Conservation (phyloP, 2,797 vertebrate species). For the Hemitrygon akajei region DNA sequence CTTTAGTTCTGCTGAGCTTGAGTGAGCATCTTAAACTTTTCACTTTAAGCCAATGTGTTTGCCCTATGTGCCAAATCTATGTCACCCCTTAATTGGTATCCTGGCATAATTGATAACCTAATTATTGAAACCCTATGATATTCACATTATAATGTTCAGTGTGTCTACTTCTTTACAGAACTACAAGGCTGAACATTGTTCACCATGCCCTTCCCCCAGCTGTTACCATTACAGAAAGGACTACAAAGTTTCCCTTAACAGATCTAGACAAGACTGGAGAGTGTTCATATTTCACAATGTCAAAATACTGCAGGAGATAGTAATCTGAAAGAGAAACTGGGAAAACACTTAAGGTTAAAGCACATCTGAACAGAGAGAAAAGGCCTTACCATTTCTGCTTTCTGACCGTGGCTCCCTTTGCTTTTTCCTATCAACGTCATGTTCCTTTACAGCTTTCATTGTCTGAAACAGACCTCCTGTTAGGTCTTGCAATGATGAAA, state of each 20-base stretch:
- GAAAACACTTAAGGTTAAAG: neutral
- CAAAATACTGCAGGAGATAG: neutral
- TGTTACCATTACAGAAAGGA: neutral
- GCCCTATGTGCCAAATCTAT: neutral
- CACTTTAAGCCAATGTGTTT: neutral
- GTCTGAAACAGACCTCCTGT: neutral
- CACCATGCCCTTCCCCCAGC: neutral
- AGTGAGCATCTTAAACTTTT: too few species aligned
- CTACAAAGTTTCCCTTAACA: neutral
- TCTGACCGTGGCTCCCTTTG: neutral
- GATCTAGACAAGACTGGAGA: neutral
- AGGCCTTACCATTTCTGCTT: neutral
- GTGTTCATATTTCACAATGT: neutral
- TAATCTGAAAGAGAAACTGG: neutral
- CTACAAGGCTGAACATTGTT: neutral
- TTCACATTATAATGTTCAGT: neutral
- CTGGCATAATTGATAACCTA: neutral
- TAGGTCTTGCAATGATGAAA: neutral
- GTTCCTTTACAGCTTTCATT: neutral
- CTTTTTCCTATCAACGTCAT: neutral
- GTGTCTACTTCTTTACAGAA: neutral
- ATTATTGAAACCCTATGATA: neutral
- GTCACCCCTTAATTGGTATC: neutral
- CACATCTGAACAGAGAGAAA: neutral
- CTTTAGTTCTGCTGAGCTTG: too few species aligned